Evolutionary conservation across 30 jellyfish, hydroid and myxozoan genomes (phyloP), one percentile per base, ranked within the genome.

Genomic region (Catostylus mosaicus): DNA sequence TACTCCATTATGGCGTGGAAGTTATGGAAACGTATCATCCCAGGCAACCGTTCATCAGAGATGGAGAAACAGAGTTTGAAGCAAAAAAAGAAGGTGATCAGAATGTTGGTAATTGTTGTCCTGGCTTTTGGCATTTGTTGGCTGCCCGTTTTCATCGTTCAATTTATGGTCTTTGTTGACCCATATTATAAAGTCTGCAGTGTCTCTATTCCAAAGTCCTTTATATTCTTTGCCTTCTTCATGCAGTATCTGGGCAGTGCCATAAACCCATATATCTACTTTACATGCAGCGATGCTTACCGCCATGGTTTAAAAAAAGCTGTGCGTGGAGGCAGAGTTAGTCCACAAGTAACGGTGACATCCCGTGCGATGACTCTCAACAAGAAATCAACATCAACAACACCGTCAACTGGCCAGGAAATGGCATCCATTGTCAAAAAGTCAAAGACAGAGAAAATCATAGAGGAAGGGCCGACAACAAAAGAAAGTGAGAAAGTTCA

Each of bases 241-340:
- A 47, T 84, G 77, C 96, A 91, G 63, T 91, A 91, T 76, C 78
- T 85, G 52, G 89, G 81, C 71, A 91, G 98, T 38, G 90, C 91
- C 12, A 56, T 78, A 23, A 91, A 91, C 60, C 98, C 98, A 16
- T 59, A 73, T n/a, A 29, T 91, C 30, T 91, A 91, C 57, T 91
- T 91, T 54, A 31, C 80, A 50, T 85, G 80, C 78, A 91, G 98
- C 56, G 79, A 64, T 18, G 64, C 96, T 7, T 91, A 67, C 75
- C 80, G 96, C 61, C 62, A 82, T 9, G 98, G 96, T 16, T 52
- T 83, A 31, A 35, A 37, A 26, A 43, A 52, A 10, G 79, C 86
- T 1, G 12, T 83, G 30, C 45, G 80, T 26, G 26, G 78, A 63
- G 61, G 34, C 14, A 30, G 85, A 20, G 27, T 73, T 24, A 31